phyloP scores from a whole-genome alignment of 2,113 vertebrate species.

The Serinus canaria region DNA sequence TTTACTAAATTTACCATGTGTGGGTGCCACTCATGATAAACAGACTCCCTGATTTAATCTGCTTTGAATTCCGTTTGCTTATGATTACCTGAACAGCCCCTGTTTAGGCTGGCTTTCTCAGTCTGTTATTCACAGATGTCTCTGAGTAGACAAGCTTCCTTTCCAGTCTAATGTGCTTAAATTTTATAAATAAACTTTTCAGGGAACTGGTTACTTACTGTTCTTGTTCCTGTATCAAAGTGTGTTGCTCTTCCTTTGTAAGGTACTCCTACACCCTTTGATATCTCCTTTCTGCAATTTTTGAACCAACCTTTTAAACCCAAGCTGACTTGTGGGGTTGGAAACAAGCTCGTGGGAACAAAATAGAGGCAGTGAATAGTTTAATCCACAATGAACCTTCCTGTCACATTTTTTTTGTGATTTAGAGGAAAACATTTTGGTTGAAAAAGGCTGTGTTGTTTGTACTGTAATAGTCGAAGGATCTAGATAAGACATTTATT shows the following conservation, averaged over 20 bases:
- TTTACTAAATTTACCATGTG: background rate
- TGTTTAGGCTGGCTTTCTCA: slow-evolving; percentile 8
- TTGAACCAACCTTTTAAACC: slow-evolving; percentile 3
- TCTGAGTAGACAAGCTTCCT: background rate
- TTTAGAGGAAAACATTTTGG: slow-evolving; percentile 17
- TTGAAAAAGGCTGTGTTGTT: slow-evolving; percentile 18
- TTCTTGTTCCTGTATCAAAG: background rate
- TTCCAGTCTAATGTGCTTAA: background rate
- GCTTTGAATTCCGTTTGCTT: background rate
- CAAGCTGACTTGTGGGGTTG: background rate
- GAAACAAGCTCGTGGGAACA: background rate
- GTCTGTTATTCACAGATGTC: background rate
- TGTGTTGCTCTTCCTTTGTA: background rate
- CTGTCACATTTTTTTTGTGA: background rate
- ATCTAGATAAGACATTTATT: slow-evolving; percentile 25
- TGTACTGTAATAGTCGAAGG: slow-evolving; percentile 6
- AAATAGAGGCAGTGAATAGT: background rate
- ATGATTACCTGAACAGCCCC: slow-evolving; percentile 47
- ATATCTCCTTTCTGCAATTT: background rate
- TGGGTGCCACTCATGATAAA: background rate
- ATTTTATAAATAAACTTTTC: slow-evolving; percentile 5
- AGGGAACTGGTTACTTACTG: background rate
- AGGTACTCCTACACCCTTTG: background rate
- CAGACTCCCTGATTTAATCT: slow-evolving; percentile 1
- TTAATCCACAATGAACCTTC: slow-evolving; percentile 7